A percentile compares a stretch with the other conserved stretches of the same genome.
These are phyloP conservation scores for Rhamphomyia laevipes DNA, from an alignment of 2,888 invertebrate genomes.

Conservation along the genomic window DNA sequence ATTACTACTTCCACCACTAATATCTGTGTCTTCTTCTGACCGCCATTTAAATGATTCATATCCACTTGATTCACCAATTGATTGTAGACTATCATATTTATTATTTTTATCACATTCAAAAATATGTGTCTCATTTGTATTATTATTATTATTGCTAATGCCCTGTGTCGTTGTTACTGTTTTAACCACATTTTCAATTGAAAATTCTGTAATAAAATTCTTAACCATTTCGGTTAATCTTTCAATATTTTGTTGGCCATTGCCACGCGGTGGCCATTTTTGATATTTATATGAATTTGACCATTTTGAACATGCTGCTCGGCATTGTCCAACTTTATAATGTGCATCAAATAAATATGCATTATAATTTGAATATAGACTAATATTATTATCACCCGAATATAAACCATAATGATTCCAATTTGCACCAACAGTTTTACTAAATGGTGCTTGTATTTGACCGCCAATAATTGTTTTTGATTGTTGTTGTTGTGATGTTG, in stretches of 20 bases:
- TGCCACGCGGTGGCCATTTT: slow-evolving; percentile 27
- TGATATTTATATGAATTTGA: slow-evolving; percentile 61
- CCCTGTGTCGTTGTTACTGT: neutral
- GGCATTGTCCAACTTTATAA: slow-evolving; percentile 61
- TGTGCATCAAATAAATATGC: slow-evolving; percentile 79
- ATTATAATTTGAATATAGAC: slow-evolving; percentile 68
- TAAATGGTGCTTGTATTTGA: slow-evolving; percentile 12
- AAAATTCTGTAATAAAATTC: slow-evolving; percentile 33
- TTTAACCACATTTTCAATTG: slow-evolving; percentile 14
- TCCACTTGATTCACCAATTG: slow-evolving; percentile 60
- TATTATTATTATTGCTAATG: neutral
- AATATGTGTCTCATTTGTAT: slow-evolving; percentile 2
- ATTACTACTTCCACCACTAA: slow-evolving; percentile 13
- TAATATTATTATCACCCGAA: slow-evolving; percentile 42
- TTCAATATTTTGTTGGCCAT: slow-evolving; percentile 26
- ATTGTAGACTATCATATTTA: slow-evolving; percentile 50
- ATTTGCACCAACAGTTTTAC: slow-evolving; percentile 39
- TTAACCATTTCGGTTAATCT: slow-evolving; percentile 26
- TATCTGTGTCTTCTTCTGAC: slow-evolving; percentile 41
- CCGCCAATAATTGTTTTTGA: slow-evolving; percentile 16
- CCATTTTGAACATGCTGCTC: slow-evolving; percentile 67
- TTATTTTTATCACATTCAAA: slow-evolving; percentile 27
- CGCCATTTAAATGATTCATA: slow-evolving; percentile 59
- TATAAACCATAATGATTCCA: slow-evolving; percentile 43
- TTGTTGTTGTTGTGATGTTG: slow-evolving; percentile 25